Conservation (phyloP, 2,888 invertebrate genomes). For the Strigamia crassipes region DNA sequence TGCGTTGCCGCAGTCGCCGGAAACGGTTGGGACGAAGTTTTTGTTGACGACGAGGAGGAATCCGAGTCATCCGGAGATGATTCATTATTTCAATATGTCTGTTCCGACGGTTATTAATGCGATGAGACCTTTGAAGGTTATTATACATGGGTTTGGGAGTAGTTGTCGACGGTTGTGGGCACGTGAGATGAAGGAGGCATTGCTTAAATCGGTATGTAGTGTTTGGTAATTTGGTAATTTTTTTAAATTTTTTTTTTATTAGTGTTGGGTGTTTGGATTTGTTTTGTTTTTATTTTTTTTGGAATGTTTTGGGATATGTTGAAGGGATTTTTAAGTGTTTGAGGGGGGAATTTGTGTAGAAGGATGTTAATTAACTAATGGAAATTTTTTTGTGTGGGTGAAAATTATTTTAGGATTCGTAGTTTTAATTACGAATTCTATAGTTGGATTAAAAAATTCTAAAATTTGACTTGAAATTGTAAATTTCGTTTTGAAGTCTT, state of each 20-base stretch:
- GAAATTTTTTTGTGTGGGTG: no score
- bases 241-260: neutral
- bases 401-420: no score
- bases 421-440: no score
- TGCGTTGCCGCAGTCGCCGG: conserved; percentile 82
- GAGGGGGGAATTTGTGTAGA: no score
- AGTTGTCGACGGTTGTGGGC: conserved; percentile 92
- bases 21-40: conserved; percentile 81
- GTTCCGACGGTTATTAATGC: neutral
- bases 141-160: conserved; percentile 92
- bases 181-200: conserved; percentile 86
- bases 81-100: conserved; percentile 50
- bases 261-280: no score
- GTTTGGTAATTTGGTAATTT: neutral
- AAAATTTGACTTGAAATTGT: no score
- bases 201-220: conserved; percentile 80
- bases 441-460: no score
- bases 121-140: conserved; percentile 70
- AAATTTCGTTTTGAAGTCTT: no score
- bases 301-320: neutral
- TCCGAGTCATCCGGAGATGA: conserved; percentile 57
- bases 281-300: conserved; percentile 49
- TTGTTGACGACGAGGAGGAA: conserved; percentile 66
- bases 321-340: no score
- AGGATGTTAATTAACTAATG: no score